These are phyloP conservation scores for Mionectes macconnelli DNA, from an alignment of 2,113 vertebrate species.

Conservation along the genomic window DNA sequence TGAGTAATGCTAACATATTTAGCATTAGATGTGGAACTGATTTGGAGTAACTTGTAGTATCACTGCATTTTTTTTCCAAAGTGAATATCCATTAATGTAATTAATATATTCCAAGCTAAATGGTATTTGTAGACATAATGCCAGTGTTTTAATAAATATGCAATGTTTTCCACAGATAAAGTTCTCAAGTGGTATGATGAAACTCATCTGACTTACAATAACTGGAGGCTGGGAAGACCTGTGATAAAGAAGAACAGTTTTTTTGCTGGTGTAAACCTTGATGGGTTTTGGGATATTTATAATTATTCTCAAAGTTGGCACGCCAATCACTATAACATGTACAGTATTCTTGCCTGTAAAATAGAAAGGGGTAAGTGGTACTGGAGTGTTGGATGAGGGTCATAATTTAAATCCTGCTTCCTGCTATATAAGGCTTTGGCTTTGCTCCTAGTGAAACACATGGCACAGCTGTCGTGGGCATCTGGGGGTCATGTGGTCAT, in stretches of 20 bases:
- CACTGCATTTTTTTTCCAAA: background rate
- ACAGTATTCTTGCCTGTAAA: slow-evolving; percentile 88
- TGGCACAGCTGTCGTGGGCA: background rate
- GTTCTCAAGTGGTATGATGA: slow-evolving; percentile 88
- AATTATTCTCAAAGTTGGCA: slow-evolving; percentile 41
- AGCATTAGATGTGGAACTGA: background rate
- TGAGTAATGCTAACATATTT: background rate
- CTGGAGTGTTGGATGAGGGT: background rate
- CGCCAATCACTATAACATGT: slow-evolving; percentile 75
- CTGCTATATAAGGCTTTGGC: background rate
- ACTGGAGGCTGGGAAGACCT: slow-evolving; percentile 86
- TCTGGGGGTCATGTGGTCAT: background rate
- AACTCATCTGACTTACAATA: slow-evolving; percentile 86
- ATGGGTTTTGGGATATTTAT: slow-evolving; percentile 84
- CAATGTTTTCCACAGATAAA: slow-evolving; percentile 73
- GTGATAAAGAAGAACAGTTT: slow-evolving; percentile 69
- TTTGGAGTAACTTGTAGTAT: background rate
- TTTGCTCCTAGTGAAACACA: background rate
- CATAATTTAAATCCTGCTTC: background rate
- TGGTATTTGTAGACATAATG: background rate
- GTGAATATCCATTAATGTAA: background rate
- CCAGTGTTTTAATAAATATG: background rate
- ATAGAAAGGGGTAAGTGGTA: slow-evolving; percentile 85
- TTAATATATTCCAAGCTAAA: background rate
- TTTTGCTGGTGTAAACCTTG: slow-evolving; percentile 80